These are phyloP conservation scores for Dreissena polymorpha DNA, from an alignment of 1,140 invertebrate genomes.

Conservation along the genomic window DNA sequence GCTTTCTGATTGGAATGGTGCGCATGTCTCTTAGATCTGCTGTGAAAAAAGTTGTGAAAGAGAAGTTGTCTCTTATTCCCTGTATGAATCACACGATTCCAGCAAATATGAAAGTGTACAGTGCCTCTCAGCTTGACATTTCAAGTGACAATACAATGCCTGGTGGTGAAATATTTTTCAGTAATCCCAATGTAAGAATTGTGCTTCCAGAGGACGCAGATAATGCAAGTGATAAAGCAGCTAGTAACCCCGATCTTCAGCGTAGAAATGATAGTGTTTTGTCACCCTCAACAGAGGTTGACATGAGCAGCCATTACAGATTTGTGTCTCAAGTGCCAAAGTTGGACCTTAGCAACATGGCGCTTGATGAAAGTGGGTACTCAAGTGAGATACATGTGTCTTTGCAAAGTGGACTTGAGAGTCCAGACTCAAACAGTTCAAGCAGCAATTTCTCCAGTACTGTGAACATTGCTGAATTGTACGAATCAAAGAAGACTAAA, in stretches of 20 bases:
- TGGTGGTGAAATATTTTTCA: slow-evolving; percentile 60
- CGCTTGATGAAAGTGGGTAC: slow-evolving; percentile 43
- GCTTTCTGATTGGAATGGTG: slow-evolving; percentile 72
- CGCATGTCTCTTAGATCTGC: slow-evolving; percentile 71
- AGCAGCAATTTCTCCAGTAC: slow-evolving; percentile 4
- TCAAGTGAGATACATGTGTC: slow-evolving; percentile 50
- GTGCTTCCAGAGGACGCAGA: slow-evolving; percentile 56
- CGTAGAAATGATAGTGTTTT: slow-evolving; percentile 11
- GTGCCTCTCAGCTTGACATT: slow-evolving; percentile 66
- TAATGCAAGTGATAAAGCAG: slow-evolving; percentile 53
- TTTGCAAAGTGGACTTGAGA: slow-evolving; percentile 51
- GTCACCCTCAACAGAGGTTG: slow-evolving; percentile 42
- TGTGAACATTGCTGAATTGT: background rate
- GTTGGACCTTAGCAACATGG: slow-evolving; percentile 34
- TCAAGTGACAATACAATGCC: slow-evolving; percentile 41
- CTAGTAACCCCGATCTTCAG: slow-evolving; percentile 63
- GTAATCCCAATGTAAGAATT: slow-evolving; percentile 63
- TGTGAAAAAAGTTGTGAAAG: slow-evolving; percentile 71
- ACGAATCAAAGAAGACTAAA: slow-evolving; percentile 10
- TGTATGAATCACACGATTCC: slow-evolving; percentile 75
- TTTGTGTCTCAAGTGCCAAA: slow-evolving; percentile 37
- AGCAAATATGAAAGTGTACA: slow-evolving; percentile 75
- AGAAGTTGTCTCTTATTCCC: slow-evolving; percentile 72
- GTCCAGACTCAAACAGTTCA: slow-evolving; percentile 42
- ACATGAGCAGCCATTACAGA: slow-evolving; percentile 31